Conservation (phyloP, 2,797 vertebrate genomes). For the Todus mexicanus region DNA sequence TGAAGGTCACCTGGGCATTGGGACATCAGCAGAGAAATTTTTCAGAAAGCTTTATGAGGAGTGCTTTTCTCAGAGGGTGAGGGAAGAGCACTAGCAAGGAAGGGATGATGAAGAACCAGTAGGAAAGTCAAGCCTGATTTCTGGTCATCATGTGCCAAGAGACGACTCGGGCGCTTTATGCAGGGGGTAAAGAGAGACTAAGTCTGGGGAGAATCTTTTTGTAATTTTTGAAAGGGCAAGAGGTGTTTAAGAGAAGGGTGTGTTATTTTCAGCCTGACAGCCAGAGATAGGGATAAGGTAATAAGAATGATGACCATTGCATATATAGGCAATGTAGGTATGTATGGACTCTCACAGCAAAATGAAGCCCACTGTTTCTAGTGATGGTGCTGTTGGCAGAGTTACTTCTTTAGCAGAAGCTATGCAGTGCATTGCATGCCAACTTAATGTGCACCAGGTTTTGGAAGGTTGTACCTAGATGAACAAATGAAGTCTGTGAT, state of each 20-base stretch:
- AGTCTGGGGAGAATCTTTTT: not conserved
- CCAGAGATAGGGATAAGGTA: not conserved
- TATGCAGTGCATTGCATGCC: not conserved
- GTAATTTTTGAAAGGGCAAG: not conserved
- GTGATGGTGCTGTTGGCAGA: not conserved
- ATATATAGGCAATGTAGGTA: not conserved
- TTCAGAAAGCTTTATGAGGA: not conserved
- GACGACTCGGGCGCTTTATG: not conserved
- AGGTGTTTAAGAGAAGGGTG: not conserved
- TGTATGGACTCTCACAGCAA: not conserved
- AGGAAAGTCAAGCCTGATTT: not conserved
- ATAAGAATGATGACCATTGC: not conserved
- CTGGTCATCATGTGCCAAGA: not conserved
- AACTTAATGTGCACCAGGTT: not conserved
- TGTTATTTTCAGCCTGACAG: not conserved
- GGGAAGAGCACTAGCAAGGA: not conserved
- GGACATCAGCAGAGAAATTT: not conserved
- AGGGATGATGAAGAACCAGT: not conserved
- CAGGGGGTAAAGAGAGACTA: not conserved
- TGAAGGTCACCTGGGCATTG: not conserved
- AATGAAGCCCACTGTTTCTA: not conserved
- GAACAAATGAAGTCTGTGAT: not conserved
- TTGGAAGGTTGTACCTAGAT: not conserved
- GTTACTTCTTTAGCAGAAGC: not conserved
- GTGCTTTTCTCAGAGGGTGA: not conserved